Percentiles rank a stretch among this genome's conserved stretches.
Conservation (phyloP, 2,113 vertebrate genomes). For the Archilochus colubris region DNA sequence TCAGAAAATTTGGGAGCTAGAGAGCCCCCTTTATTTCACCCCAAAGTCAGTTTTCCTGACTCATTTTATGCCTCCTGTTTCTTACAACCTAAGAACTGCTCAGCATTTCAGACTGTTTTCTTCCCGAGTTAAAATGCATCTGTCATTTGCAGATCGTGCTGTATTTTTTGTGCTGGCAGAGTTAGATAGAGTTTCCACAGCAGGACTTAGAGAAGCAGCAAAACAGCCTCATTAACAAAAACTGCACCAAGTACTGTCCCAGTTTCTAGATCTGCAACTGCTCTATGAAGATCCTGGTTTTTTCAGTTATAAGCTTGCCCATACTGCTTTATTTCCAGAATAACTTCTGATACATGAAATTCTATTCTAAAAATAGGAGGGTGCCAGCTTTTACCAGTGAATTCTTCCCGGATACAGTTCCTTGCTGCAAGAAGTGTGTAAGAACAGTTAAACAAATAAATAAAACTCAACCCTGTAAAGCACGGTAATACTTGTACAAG, state of each 20-base stretch:
- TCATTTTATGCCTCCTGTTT: background rate
- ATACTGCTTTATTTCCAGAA: background rate
- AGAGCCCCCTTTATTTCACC: background rate
- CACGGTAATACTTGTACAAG: background rate
- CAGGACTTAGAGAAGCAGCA: background rate
- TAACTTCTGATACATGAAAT: background rate
- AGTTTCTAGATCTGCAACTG: background rate
- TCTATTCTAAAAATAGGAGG: background rate
- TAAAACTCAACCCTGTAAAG: background rate
- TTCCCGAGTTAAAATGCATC: background rate
- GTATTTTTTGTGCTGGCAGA: background rate
- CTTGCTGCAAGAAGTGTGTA: background rate
- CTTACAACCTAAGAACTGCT: background rate
- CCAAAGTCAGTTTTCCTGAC: background rate
- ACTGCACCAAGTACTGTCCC: background rate
- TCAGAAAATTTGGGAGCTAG: background rate
- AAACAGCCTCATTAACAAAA: background rate
- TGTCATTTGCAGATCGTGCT: background rate
- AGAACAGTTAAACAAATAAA: background rate
- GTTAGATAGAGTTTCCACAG: background rate
- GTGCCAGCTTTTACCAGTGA: background rate
- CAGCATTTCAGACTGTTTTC: background rate
- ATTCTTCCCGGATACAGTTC: background rate
- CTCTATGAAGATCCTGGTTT: background rate
- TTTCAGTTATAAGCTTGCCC: background rate